Percentiles rank a stretch among this genome's conserved stretches.
phyloP scores from a whole-genome alignment of 2,113 vertebrate species.

The Pseudolaguvia tuberculata region DNA sequence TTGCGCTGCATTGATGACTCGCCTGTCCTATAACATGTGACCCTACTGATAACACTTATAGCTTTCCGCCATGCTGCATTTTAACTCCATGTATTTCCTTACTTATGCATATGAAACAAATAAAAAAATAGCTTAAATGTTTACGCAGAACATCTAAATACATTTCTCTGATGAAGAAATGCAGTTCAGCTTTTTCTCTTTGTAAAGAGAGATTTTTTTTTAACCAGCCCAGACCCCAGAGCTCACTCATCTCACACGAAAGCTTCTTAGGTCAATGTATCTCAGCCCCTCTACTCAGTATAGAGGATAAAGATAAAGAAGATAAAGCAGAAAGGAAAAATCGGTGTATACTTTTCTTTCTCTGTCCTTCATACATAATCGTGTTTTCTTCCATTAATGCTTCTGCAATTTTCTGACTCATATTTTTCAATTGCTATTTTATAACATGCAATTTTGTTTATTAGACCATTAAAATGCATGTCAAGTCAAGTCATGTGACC shows the following conservation, averaged over 20 bases:
- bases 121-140: not conserved
- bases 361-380: slow-evolving; percentile 64
- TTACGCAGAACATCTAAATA: slow-evolving; percentile 8
- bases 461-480: too few species aligned
- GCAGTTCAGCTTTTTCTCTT: slow-evolving; percentile 37
- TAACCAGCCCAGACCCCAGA: slow-evolving; percentile 63
- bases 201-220: slow-evolving; percentile 67
- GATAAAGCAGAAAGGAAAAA: slow-evolving; percentile 63
- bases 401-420: too few species aligned
- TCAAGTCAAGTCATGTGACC: too few species aligned
- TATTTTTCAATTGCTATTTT: too few species aligned
- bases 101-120: too few species aligned
- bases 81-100: too few species aligned
- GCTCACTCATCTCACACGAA: slow-evolving; percentile 59
- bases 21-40: not conserved
- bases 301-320: too few species aligned
- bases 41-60: not conserved
- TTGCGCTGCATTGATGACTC: not conserved
- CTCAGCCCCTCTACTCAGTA: slow-evolving; percentile 59
- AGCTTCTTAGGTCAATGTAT: slow-evolving; percentile 66
- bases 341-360: slow-evolving; percentile 60
- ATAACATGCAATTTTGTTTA: too few species aligned
- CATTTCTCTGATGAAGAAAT: slow-evolving; percentile 11
- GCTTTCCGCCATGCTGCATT: not conserved
- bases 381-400: too few species aligned